A percentile compares a stretch with the other conserved stretches of the same genome.
phyloP scores from a whole-genome alignment of 2,113 vertebrate genomes.

The Furnarius figulus region DNA sequence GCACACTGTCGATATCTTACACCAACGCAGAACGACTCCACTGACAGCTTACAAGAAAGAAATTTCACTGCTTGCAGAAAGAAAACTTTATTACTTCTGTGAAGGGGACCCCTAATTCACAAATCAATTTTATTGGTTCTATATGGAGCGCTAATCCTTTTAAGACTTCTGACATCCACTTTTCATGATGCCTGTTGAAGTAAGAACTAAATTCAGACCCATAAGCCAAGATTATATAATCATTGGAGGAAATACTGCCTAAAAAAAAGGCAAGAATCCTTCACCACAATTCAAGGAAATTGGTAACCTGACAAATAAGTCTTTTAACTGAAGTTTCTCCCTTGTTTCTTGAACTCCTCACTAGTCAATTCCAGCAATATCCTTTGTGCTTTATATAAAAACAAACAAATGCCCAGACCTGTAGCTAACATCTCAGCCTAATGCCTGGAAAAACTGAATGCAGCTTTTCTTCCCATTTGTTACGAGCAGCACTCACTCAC shows the following conservation, averaged over 20 bases:
- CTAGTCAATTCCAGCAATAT: neutral
- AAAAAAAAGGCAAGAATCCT: neutral
- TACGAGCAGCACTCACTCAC: neutral
- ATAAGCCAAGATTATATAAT: neutral
- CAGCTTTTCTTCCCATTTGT: neutral
- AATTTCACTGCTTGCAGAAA: constrained; percentile 12
- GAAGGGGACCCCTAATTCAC: constrained; percentile 43
- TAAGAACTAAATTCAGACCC: neutral
- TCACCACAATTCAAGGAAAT: neutral
- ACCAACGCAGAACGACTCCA: neutral
- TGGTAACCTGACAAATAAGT: neutral
- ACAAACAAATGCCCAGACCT: neutral
- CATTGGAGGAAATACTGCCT: neutral
- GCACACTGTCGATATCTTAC: neutral
- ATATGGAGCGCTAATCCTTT: constrained; percentile 32
- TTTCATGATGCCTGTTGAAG: neutral
- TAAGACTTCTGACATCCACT: neutral
- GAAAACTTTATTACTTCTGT: constrained; percentile 29
- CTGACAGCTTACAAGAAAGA: neutral
- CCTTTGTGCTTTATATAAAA: neutral
- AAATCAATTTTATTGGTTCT: constrained; percentile 49
- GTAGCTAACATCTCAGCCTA: neutral
- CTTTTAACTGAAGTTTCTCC: neutral
- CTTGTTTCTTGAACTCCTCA: neutral
- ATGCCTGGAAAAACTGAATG: neutral